These are phyloP conservation scores for Papilio demoleus DNA, from an alignment of 2,888 invertebrate species.

Conservation along the genomic window DNA sequence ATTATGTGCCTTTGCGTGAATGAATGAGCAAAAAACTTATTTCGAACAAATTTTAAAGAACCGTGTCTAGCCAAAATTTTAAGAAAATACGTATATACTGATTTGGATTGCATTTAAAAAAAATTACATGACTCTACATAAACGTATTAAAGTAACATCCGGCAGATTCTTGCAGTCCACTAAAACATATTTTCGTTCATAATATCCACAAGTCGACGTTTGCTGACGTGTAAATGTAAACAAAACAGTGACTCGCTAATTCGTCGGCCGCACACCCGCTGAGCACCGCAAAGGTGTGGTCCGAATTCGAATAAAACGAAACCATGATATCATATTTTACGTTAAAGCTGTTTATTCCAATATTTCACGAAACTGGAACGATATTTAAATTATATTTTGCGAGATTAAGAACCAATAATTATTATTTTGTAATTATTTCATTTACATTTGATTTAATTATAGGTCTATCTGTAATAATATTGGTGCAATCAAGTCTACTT, in stretches of 20 bases:
- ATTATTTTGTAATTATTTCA: neutral
- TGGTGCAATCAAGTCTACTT: neutral
- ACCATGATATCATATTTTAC: constrained; percentile 20
- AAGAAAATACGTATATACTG: too few species aligned
- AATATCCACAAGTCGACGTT: constrained; percentile 31
- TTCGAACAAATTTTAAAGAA: too few species aligned
- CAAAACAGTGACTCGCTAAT: constrained; percentile 82
- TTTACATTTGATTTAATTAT: constrained; percentile 4
- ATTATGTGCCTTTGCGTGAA: too few species aligned
- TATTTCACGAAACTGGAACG: constrained; percentile 3
- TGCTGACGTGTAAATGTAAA: constrained; percentile 82
- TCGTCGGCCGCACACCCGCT: constrained; percentile 56
- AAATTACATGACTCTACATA: too few species aligned
- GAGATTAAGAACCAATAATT: neutral
- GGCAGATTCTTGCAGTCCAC: constrained; percentile 1
- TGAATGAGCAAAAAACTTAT: too few species aligned
- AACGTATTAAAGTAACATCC: neutral
- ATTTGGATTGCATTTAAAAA: too few species aligned
- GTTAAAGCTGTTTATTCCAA: neutral
- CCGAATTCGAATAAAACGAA: constrained; percentile 18
- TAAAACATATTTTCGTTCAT: constrained; percentile 27
- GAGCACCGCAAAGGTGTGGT: constrained; percentile 75
- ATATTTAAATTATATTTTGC: neutral
- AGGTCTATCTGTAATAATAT: neutral
- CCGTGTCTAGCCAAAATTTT: too few species aligned